A percentile compares a stretch with the other conserved stretches of the same genome.
phyloP scores from a whole-genome alignment of 2,113 vertebrate species.

The Entosphenus tridentatus region DNA sequence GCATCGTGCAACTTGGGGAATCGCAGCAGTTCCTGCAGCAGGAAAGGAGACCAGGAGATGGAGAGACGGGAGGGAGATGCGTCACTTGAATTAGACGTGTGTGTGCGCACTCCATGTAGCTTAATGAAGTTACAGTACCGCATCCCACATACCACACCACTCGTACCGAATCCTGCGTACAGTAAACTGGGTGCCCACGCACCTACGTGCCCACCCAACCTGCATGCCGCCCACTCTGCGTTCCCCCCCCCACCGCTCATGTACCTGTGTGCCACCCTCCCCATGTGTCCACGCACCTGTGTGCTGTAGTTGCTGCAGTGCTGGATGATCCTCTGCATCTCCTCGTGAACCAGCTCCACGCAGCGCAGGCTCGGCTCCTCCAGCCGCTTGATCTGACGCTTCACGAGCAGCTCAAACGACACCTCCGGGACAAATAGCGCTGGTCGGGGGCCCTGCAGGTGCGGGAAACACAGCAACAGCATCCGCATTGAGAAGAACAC shows the following conservation, averaged over 20 bases:
- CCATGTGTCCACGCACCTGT: slow-evolving; percentile 30
- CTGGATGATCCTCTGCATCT: slow-evolving; percentile 97
- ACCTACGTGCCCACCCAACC: not conserved
- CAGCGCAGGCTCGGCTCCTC: slow-evolving; percentile 90
- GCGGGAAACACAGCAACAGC: too few relatives aligned
- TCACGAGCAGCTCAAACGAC: slow-evolving; percentile 84
- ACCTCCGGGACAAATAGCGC: slow-evolving; percentile 90
- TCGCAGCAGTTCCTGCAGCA: slow-evolving; percentile 51
- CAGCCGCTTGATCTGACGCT: slow-evolving; percentile 78
- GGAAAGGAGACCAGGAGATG: too few relatives aligned
- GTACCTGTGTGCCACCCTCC: not conserved
- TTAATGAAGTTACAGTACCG: too few relatives aligned
- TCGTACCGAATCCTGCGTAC: too few relatives aligned
- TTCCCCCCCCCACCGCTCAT: not conserved
- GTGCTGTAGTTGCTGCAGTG: slow-evolving; percentile 97
- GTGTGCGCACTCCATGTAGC: too few relatives aligned
- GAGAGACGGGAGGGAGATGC: too few relatives aligned
- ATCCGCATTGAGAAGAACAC: too few relatives aligned
- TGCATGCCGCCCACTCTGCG: not conserved
- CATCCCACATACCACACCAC: too few relatives aligned
- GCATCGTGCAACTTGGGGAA: slow-evolving; percentile 94
- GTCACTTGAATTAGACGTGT: too few relatives aligned
- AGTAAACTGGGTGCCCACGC: not conserved
- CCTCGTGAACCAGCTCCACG: slow-evolving; percentile 88
- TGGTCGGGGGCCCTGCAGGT: slow-evolving; percentile 58